Evolutionary conservation across 1,140 invertebrate genomes (phyloP).

Genomic region (Rhopalosiphum maidis): DNA sequence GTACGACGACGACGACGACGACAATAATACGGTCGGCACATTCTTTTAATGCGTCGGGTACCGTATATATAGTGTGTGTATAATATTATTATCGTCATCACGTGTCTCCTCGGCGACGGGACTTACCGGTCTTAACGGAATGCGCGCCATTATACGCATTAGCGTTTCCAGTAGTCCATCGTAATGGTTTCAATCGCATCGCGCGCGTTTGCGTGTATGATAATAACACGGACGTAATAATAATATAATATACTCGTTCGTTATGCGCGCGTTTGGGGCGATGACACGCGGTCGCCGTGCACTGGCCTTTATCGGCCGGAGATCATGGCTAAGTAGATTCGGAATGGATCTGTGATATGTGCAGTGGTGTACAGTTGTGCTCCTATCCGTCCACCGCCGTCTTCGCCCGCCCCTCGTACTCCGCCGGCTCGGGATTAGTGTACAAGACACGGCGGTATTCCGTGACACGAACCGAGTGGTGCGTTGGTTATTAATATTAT

Average conservation of each 20-base stretch:
- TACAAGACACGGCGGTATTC: neutral
- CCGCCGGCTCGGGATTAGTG: constrained; percentile 1
- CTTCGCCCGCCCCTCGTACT: too few species aligned
- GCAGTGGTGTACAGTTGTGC: too few species aligned
- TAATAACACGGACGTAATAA: too few species aligned
- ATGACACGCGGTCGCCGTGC: neutral
- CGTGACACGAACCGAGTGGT: constrained; percentile 46
- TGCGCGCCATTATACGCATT: too few species aligned
- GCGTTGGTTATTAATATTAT: neutral
- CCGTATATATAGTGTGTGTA: too few species aligned
- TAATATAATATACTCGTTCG: neutral
- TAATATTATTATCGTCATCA: too few species aligned
- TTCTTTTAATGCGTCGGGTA: neutral
- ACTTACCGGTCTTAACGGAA: too few species aligned
- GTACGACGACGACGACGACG: neutral
- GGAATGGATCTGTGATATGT: constrained; percentile 7
- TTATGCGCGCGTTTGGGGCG: neutral
- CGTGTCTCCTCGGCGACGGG: too few species aligned
- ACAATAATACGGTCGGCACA: too few species aligned
- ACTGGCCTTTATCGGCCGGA: constrained; percentile 13
- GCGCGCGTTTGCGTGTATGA: too few species aligned
- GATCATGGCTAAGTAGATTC: constrained; percentile 53
- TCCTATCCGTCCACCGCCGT: too few species aligned
- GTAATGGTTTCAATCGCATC: constrained; percentile 31
- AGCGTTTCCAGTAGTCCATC: too few species aligned